phyloP scores from a whole-genome alignment of 2,113 vertebrate genomes.

The Oplegnathus fasciatus region DNA sequence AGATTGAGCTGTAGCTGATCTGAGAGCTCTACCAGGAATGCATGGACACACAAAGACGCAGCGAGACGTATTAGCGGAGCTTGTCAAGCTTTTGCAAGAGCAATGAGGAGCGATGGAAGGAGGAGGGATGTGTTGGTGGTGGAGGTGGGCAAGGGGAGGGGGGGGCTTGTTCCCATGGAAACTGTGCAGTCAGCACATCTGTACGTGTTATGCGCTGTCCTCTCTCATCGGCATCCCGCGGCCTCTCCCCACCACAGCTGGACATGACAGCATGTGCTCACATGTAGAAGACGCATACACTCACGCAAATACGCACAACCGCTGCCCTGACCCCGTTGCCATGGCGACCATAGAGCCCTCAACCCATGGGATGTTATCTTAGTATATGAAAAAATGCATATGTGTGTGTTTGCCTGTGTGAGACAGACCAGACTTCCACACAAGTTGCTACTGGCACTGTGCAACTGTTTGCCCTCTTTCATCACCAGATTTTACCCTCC shows the following conservation, averaged over 20 bases:
- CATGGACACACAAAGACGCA: constrained; percentile 60
- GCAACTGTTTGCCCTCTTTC: constrained; percentile 22
- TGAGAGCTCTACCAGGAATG: constrained; percentile 44
- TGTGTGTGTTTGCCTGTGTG: constrained; percentile 6
- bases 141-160: background rate
- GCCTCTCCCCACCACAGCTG: constrained; percentile 69
- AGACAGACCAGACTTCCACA: constrained; percentile 33
- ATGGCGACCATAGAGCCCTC: constrained; percentile 43
- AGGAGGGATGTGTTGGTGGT: constrained; percentile 57
- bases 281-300: background rate
- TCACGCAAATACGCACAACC: background rate
- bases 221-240: constrained; percentile 69
- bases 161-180: constrained; percentile 86
- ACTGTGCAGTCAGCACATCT: constrained; percentile 88
- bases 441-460: constrained; percentile 28
- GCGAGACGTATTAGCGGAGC: constrained; percentile 65
- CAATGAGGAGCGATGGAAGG: constrained; percentile 59
- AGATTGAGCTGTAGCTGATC: constrained; percentile 52
- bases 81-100: constrained; percentile 71
- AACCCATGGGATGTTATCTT: constrained; percentile 51
- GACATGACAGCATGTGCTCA: constrained; percentile 51
- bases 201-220: constrained; percentile 75
- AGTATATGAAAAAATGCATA: constrained; percentile 9
- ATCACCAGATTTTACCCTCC: constrained; percentile 23
- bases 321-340: constrained; percentile 60